Base-by-base conservation (phyloP, 2,797 vertebrate species). In the Trachops cirrhosus region DNA sequence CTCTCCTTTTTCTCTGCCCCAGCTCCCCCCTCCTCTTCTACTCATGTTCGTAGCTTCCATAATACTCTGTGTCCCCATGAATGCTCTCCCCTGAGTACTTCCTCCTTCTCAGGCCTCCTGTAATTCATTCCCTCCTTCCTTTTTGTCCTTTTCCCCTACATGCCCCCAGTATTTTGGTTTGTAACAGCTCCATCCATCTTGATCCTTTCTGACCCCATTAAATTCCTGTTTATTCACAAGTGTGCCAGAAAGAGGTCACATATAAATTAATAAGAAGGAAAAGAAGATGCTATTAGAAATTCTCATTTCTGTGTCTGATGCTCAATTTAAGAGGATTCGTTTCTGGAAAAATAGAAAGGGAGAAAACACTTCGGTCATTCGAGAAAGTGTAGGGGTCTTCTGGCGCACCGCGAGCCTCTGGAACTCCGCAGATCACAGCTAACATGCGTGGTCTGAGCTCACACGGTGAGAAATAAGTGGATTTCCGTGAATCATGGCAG, bases 261-360 rank as follows among this genome's bases (percentile, higher is more conserved):
- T 46, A 57, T 90, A 44, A 93, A 91, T 90, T 78, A 93, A 77
- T 37, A 44, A 80, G 57, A 85, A 89, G 22, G 32, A 75, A 94
- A 91, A 24, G 8, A 78, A 85, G 62, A 75, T 8, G 2, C 48
- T 77, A 39, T 89, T 91, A 67, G 41, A 92, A 93, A 34, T 46
- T 85, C 52, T 95, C 50, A 46, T 89, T 89, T 94, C 77, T 91
- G 48, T 77, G 10, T 39, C 48, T 86, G 34, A 3, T 18, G 46
- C 15, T 85, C 32, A 39, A 26, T 78, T 52, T 71, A 71, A 89
- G 52, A 50, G 62, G 12, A 68, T 37, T 80, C 70, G 52, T 92
- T 85, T 37, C 37, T 71, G 22, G 16, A 7, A 11, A 26, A 24
- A 50, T 62, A 52, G 48, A 67, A 46, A n/a, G 8, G 29, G 54